Evolutionary conservation across 2,113 vertebrate species (phyloP).

Genomic region (Pongo abelii): DNA sequence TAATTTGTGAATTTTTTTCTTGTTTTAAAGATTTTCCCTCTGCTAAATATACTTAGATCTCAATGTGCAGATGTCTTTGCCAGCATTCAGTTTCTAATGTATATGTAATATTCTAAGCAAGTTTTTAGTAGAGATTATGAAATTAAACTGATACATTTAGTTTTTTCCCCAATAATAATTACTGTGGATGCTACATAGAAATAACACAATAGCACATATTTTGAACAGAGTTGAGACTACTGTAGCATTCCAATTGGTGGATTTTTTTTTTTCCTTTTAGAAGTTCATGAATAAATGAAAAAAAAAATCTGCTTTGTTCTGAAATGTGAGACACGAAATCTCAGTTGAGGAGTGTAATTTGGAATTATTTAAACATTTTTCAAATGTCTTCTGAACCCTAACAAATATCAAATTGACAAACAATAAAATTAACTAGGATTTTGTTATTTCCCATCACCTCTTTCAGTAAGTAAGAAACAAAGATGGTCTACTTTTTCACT

Average conservation of each 20-base stretch:
- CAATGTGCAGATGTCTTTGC: neutral
- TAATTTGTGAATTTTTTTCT: constrained; percentile 67
- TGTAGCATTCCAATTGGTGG: neutral
- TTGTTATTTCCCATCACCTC: neutral
- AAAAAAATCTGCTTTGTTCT: neutral
- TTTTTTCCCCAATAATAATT: neutral
- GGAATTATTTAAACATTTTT: constrained; percentile 2
- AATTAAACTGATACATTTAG: neutral
- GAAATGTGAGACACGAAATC: neutral
- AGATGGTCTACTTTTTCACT: neutral
- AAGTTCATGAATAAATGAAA: neutral
- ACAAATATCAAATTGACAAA: constrained; percentile 4
- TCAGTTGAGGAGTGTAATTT: constrained; percentile 16
- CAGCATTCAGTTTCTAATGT: neutral
- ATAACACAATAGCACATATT: neutral
- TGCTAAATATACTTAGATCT: neutral
- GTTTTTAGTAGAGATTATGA: constrained; percentile 17
- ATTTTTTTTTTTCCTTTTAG: neutral
- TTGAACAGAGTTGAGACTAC: neutral
- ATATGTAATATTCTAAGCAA: neutral
- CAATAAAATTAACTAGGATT: neutral
- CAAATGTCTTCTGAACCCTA: neutral
- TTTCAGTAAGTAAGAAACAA: neutral
- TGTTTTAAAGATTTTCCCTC: constrained; percentile 20
- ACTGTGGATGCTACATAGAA: constrained; percentile 13